These are phyloP conservation scores for Hyperopisus bebe DNA, from an alignment of 2,113 vertebrate species.

Conservation along the genomic window DNA sequence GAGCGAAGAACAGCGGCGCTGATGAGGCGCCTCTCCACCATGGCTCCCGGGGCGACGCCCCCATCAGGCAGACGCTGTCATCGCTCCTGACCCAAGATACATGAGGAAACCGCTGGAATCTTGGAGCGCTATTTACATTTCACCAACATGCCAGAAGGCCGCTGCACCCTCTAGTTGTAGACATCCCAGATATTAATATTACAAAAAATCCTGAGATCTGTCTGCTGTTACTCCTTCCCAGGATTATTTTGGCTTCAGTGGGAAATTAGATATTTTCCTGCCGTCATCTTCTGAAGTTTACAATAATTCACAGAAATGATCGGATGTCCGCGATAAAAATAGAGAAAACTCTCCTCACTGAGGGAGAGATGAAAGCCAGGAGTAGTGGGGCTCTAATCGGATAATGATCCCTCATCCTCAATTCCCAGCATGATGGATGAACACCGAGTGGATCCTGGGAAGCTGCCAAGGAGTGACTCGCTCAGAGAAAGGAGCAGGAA, in stretches of 20 bases:
- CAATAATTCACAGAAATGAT: conserved; percentile 1
- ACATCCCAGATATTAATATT: background rate
- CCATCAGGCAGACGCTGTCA: background rate
- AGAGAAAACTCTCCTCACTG: background rate
- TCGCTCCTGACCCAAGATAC: background rate
- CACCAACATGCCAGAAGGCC: background rate
- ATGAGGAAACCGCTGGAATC: background rate
- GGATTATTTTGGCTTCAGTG: background rate
- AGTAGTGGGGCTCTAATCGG: conserved; percentile 14
- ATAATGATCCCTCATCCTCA: conserved; percentile 25
- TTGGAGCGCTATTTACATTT: background rate
- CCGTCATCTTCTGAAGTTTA: background rate
- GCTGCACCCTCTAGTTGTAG: background rate
- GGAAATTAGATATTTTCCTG: background rate
- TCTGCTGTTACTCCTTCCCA: background rate
- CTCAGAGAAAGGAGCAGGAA: background rate
- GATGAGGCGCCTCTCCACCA: background rate
- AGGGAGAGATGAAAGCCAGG: conserved; percentile 25
- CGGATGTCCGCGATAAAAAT: background rate
- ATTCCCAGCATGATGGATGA: conserved; percentile 14
- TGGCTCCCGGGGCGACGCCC: background rate
- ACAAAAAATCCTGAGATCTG: background rate
- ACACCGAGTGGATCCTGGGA: background rate
- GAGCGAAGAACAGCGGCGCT: background rate
- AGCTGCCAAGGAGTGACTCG: background rate